Conservation (phyloP, 2,113 vertebrate genomes). For the Festucalex cinctus region DNA sequence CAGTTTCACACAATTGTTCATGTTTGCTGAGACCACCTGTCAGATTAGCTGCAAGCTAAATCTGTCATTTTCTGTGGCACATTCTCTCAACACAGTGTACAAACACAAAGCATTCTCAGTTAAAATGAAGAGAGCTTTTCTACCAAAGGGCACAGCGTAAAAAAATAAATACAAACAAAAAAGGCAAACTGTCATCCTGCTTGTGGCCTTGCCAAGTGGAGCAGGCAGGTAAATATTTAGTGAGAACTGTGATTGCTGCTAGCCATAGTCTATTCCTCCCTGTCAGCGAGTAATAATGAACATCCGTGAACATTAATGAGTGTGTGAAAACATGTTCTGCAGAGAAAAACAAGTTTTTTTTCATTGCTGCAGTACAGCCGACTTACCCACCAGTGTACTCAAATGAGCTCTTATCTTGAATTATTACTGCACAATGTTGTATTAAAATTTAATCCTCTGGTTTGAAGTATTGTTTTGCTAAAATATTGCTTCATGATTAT, state of each 20-base stretch:
- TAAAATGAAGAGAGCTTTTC: constrained; percentile 16
- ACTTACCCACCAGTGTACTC: constrained; percentile 21
- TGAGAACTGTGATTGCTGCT: constrained; percentile 50
- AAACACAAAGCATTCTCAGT: constrained; percentile 14
- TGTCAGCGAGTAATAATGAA: constrained; percentile 55
- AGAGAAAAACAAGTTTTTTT: constrained; percentile 32
- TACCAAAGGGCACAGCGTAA: constrained; percentile 27
- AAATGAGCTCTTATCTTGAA: neutral
- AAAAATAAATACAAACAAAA: neutral
- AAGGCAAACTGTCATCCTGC: constrained; percentile 38
- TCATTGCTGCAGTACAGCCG: constrained; percentile 9
- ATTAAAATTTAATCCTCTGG: too few relatives aligned
- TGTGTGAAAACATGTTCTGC: constrained; percentile 31
- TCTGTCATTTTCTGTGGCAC: neutral
- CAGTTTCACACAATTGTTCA: constrained; percentile 27
- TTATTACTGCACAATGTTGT: neutral
- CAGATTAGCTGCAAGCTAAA: constrained; percentile 26
- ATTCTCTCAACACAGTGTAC: constrained; percentile 6
- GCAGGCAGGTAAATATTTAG: constrained; percentile 67
- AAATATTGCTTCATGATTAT: constrained; percentile 21
- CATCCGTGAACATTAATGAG: constrained; percentile 39
- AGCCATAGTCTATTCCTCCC: constrained; percentile 50
- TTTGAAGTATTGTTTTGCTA: constrained; percentile 19
- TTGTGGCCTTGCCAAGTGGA: constrained; percentile 38
- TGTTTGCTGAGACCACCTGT: constrained; percentile 20